Conservation (phyloP, 2,797 vertebrate genomes). For the Phalanger gymnotis region DNA sequence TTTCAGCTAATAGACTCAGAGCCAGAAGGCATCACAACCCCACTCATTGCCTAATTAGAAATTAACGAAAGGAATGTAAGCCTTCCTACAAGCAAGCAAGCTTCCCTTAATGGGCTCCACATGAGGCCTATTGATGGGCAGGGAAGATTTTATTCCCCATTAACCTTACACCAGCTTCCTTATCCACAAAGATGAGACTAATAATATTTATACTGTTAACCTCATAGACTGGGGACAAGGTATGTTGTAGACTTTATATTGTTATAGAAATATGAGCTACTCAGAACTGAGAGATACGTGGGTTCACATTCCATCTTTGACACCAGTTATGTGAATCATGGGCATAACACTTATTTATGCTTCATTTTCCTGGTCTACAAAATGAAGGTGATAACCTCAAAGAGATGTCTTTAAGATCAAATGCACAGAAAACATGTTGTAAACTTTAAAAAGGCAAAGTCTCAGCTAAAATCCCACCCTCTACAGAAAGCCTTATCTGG, state of each 20-base stretch:
- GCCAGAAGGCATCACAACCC: too few species aligned
- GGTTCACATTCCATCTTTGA: background rate
- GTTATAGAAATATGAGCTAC: constrained; percentile 15
- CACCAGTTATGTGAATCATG: background rate
- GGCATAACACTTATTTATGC: background rate
- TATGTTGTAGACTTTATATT: background rate
- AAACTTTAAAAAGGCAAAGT: background rate
- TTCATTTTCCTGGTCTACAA: background rate
- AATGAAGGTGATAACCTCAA: background rate
- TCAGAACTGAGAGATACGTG: background rate
- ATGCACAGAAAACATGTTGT: background rate
- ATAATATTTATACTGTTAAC: background rate
- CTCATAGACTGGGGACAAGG: background rate
- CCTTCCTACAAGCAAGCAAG: too few species aligned
- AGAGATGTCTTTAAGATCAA: background rate
- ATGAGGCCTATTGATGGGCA: too few species aligned
- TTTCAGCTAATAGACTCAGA: too few species aligned
- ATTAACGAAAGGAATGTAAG: too few species aligned
- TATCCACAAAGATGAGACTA: constrained; percentile 9
- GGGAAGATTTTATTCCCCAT: too few species aligned
- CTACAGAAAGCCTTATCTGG: background rate
- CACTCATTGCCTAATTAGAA: too few species aligned
- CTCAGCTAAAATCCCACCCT: background rate
- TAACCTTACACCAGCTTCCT: too few species aligned
- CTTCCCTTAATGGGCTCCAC: too few species aligned